Evolutionary conservation across 2,113 vertebrate genomes (phyloP).

Genomic region (Tricholaema leucomelas): DNA sequence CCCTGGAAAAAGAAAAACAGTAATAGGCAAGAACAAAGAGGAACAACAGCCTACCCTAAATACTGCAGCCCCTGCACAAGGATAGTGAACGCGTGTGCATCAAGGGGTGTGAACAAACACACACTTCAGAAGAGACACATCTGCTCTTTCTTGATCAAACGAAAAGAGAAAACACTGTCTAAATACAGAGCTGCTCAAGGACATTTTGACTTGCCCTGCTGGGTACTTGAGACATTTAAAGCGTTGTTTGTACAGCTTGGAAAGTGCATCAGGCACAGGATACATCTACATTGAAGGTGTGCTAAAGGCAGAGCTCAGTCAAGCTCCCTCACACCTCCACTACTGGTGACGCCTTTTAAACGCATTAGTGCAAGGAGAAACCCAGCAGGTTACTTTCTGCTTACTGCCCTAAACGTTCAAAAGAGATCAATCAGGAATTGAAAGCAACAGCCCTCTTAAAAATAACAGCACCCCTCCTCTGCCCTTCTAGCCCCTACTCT

Average conservation of each 20-base stretch:
- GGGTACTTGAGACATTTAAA: conserved; percentile 41
- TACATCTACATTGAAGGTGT: neutral
- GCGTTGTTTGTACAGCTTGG: conserved; percentile 32
- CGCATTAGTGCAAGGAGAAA: conserved; percentile 13
- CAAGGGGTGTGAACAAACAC: neutral
- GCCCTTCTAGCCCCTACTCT: neutral
- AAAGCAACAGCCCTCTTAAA: neutral
- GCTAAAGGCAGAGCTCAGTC: neutral
- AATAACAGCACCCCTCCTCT: neutral
- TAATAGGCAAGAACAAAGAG: conserved; percentile 31
- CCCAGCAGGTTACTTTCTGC: conserved; percentile 26
- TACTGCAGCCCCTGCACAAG: neutral
- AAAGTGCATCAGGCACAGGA: conserved; percentile 15
- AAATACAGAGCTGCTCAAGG: conserved; percentile 44
- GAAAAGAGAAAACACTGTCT: neutral
- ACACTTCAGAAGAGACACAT: conserved; percentile 24
- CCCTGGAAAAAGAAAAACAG: neutral
- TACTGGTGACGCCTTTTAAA: conserved; percentile 26
- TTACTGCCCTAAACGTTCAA: neutral
- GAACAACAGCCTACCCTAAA: neutral
- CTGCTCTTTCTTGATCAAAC: conserved; percentile 30
- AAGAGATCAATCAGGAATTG: conserved; percentile 1
- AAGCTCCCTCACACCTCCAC: neutral
- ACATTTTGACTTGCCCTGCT: conserved; percentile 41
- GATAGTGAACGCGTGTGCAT: neutral